Percentiles rank a stretch among this genome's conserved stretches.
Conservation (phyloP, 2,888 invertebrate species). For the Artemia sinica region DNA sequence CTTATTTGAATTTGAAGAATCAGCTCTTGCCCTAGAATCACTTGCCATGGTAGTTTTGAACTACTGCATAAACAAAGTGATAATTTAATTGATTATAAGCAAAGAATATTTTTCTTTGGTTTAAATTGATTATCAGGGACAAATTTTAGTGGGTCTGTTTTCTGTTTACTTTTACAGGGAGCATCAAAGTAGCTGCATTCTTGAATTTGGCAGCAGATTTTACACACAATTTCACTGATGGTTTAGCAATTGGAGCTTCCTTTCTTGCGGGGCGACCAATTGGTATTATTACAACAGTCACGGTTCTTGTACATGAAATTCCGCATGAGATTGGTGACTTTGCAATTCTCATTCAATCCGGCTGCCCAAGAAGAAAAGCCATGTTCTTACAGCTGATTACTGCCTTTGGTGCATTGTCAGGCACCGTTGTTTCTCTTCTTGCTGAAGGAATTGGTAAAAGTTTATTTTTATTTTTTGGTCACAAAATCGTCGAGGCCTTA, state of each 20-base stretch:
- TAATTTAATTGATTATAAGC: too few species aligned
- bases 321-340: conserved; percentile 99
- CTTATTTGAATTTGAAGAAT: too few species aligned
- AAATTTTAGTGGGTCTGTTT: neutral
- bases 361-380: conserved; percentile 80
- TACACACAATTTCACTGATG: conserved; percentile 97
- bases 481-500: too few species aligned
- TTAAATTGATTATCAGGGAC: neutral
- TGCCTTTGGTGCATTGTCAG: conserved; percentile 82
- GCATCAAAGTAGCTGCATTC: conserved; percentile 72
- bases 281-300: conserved; percentile 77
- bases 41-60: too few species aligned
- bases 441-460: conserved; percentile 45
- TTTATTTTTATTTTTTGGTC: too few species aligned
- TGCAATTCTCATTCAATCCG: conserved; percentile 93
- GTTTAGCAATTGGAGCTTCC: conserved; percentile 93
- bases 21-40: too few species aligned
- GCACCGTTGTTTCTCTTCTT: conserved; percentile 70
- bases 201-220: conserved; percentile 95
- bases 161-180: conserved; percentile 27
- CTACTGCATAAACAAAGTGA: too few species aligned
- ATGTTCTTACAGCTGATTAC: conserved; percentile 85
- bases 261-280: conserved; percentile 75
- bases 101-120: neutral
- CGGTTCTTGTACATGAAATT: conserved; percentile 88